These are phyloP conservation scores for Lacanobia oleracea DNA, from an alignment of 2,888 invertebrate genomes.

Conservation along the genomic window DNA sequence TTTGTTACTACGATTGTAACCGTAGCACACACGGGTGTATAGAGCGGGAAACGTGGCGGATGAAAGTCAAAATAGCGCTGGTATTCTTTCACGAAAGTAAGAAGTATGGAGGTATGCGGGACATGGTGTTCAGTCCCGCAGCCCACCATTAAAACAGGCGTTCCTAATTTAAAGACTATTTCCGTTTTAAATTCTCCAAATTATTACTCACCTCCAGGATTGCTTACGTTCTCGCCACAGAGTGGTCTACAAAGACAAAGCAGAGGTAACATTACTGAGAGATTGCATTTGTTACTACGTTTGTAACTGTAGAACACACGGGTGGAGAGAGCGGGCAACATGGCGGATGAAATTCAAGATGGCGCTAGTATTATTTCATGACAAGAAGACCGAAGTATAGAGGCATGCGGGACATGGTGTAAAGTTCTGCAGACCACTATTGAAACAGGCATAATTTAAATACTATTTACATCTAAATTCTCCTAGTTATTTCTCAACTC, in stretches of 20 bases:
- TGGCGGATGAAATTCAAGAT: background rate
- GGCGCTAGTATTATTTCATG: too few relatives aligned
- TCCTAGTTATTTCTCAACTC: background rate
- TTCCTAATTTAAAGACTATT: background rate
- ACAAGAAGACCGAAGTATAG: too few relatives aligned
- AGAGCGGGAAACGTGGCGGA: background rate
- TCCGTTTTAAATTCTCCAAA: background rate
- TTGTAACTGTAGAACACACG: conserved; percentile 11
- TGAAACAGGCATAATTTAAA: too few relatives aligned
- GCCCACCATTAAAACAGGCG: too few relatives aligned
- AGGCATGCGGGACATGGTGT: too few relatives aligned
- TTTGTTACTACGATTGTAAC: conserved; percentile 29
- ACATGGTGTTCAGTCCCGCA: too few relatives aligned
- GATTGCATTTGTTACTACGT: conserved; percentile 34
- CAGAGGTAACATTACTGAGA: conserved; percentile 21
- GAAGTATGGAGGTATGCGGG: too few relatives aligned
- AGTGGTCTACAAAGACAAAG: conserved; percentile 1
- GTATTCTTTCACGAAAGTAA: too few relatives aligned
- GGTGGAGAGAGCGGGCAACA: background rate
- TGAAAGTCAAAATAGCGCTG: background rate
- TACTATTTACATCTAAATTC: background rate
- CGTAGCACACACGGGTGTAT: background rate
- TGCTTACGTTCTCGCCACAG: background rate
- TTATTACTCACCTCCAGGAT: background rate
- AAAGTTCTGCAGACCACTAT: too few relatives aligned